Percentiles rank a stretch among this genome's conserved stretches.
phyloP scores from a whole-genome alignment of 2,888 invertebrate species.

The Globia sparganii region DNA sequence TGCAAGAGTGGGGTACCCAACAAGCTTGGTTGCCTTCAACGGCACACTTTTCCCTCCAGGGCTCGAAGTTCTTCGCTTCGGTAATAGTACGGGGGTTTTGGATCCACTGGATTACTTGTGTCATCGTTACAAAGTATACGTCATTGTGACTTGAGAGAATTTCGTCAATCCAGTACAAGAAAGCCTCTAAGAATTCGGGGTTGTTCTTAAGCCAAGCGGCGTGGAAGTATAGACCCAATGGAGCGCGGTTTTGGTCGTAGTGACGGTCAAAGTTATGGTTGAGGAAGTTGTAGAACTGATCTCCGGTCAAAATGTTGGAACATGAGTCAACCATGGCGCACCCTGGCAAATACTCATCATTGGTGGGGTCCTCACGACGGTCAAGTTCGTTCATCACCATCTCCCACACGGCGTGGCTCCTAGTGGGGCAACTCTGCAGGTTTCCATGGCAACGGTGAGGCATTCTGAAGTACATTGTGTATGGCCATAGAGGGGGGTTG shows the following conservation, averaged over 20 bases:
- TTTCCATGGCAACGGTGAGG: constrained; percentile 98
- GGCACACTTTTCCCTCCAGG: constrained; percentile 98
- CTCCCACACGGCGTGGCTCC: constrained; percentile 98
- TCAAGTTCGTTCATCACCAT: constrained; percentile 99
- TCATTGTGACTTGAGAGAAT: constrained; percentile 95
- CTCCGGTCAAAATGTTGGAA: constrained; percentile 97
- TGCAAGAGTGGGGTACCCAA: constrained; percentile 97
- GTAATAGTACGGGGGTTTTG: constrained; percentile 96
- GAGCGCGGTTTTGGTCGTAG: constrained; percentile 97
- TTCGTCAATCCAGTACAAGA: constrained; percentile 98
- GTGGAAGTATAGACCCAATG: constrained; percentile 97
- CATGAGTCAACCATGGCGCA: constrained; percentile 99
- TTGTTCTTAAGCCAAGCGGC: constrained; percentile 98
- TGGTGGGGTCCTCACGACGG: constrained; percentile 96
- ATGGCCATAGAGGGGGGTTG: constrained; percentile 98
- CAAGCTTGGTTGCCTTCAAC: constrained; percentile 96
- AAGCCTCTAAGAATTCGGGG: constrained; percentile 97
- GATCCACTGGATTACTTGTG: constrained; percentile 99
- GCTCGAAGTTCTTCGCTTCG: constrained; percentile 97
- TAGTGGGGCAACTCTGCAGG: constrained; percentile 96
- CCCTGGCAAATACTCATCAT: constrained; percentile 96
- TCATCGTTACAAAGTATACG: constrained; percentile 98
- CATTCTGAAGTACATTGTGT: constrained; percentile 99
- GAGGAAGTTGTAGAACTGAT: constrained; percentile 98
- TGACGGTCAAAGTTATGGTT: constrained; percentile 98